phyloP scores from a whole-genome alignment of 2,113 vertebrate genomes.

The Periophthalmus modestus region DNA sequence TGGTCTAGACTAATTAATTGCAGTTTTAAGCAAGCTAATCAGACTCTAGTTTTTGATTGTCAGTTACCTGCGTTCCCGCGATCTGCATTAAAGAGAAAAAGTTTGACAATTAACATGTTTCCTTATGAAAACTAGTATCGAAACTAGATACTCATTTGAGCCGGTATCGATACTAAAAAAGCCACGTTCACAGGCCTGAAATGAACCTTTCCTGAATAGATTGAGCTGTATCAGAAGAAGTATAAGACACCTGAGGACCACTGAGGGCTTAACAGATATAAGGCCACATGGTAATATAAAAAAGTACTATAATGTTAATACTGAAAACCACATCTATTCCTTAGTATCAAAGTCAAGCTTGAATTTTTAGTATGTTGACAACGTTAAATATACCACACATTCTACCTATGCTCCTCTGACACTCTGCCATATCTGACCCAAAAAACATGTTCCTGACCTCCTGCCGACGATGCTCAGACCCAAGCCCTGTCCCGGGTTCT shows the following conservation, averaged over 20 bases:
- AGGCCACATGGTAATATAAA: too few species aligned
- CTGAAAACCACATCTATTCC: too few species aligned
- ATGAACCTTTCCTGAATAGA: too few species aligned
- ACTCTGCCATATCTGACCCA: neutral
- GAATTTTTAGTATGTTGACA: too few species aligned
- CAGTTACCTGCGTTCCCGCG: constrained; percentile 63
- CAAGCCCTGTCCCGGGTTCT: constrained; percentile 88
- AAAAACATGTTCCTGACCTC: constrained; percentile 74
- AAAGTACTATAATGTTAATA: too few species aligned
- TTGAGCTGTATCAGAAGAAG: too few species aligned
- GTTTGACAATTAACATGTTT: constrained; percentile 10
- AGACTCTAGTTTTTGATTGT: neutral
- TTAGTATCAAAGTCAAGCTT: too few species aligned
- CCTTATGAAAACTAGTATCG: neutral
- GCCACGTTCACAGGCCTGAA: too few species aligned
- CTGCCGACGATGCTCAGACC: constrained; percentile 96
- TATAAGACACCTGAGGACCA: too few species aligned
- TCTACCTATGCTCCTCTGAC: neutral
- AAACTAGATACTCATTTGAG: too few species aligned
- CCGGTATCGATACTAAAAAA: too few species aligned
- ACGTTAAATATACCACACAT: neutral
- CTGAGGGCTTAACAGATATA: too few species aligned
- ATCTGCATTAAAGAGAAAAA: constrained; percentile 56
- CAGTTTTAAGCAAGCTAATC: neutral
- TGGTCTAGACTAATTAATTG: neutral